Conservation (phyloP, 2,888 invertebrate genomes). For the Anticlea derivata region DNA sequence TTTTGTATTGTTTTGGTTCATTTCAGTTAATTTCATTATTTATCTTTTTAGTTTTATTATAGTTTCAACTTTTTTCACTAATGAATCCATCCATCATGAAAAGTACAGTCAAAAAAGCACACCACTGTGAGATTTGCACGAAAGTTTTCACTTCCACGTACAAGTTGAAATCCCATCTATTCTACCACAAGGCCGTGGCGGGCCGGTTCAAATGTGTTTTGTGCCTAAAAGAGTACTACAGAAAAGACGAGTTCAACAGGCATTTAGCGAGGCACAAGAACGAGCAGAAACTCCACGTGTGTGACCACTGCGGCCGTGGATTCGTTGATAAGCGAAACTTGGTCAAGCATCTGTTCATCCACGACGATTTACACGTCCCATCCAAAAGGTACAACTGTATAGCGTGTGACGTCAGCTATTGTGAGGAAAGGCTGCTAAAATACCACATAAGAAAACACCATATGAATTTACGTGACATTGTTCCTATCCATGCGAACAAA, state of each 20-base stretch:
- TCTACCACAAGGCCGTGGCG: conserved; percentile 51
- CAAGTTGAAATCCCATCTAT: conserved; percentile 52
- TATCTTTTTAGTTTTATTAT: no score
- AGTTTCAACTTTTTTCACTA: no score
- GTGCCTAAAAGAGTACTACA: conserved; percentile 57
- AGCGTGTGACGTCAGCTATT: conserved; percentile 54
- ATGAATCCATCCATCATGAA: conserved; percentile 24
- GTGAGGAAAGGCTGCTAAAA: conserved; percentile 57
- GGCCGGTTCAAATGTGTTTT: conserved; percentile 51
- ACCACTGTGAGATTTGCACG: conserved; percentile 50
- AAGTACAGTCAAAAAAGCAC: conserved; percentile 34
- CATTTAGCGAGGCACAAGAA: conserved; percentile 49
- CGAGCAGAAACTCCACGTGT: conserved; percentile 43
- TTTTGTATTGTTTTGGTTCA: no score
- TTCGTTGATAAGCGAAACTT: conserved; percentile 62
- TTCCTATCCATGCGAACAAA: conserved; percentile 42
- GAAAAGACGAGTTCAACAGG: conserved; percentile 51
- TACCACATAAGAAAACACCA: conserved; percentile 62
- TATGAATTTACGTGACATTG: conserved; percentile 47
- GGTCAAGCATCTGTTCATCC: conserved; percentile 54
- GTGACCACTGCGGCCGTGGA: conserved; percentile 60
- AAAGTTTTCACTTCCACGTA: conserved; percentile 47
- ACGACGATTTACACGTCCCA: conserved; percentile 48
- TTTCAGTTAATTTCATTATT: no score
- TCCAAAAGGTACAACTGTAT: conserved; percentile 46